Conservation (phyloP, 2,797 vertebrate species). For the Merluccius polli region DNA sequence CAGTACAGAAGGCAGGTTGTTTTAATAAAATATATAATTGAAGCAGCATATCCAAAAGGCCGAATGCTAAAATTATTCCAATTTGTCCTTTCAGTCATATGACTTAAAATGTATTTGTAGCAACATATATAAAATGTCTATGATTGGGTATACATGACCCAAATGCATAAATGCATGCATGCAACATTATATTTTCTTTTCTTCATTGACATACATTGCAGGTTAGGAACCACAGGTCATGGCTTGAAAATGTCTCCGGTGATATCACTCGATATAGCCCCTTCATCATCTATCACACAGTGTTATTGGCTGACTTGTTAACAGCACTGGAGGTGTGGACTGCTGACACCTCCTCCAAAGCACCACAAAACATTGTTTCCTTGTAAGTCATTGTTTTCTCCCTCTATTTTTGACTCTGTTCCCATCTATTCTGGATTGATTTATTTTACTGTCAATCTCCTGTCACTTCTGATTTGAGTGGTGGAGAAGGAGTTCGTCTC, state of each 20-base stretch:
- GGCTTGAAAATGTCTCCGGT: background rate
- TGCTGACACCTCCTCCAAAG: conserved; percentile 55
- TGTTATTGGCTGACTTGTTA: conserved; percentile 51
- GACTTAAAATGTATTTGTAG: background rate
- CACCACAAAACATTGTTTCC: conserved; percentile 59
- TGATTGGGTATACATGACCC: background rate
- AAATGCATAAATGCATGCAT: background rate
- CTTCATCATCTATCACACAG: conserved; percentile 25
- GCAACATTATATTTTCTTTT: background rate
- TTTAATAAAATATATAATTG: background rate
- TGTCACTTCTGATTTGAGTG: conserved; percentile 69
- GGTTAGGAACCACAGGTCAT: background rate
- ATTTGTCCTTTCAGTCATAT: background rate
- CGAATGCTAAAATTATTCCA: background rate
- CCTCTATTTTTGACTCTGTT: conserved; percentile 66
- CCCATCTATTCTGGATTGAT: conserved; percentile 67
- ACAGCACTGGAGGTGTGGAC: conserved; percentile 51
- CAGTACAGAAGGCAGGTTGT: background rate
- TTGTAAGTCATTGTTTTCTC: conserved; percentile 67
- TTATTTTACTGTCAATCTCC: conserved; percentile 73
- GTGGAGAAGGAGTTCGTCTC: conserved; percentile 47
- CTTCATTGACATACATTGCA: background rate
- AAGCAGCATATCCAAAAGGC: background rate
- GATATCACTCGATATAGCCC: conserved; percentile 11
- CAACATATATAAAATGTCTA: background rate